phyloP scores from a whole-genome alignment of 64 coral and sea anemone genomes.

The Stichodactyla helianthus region DNA sequence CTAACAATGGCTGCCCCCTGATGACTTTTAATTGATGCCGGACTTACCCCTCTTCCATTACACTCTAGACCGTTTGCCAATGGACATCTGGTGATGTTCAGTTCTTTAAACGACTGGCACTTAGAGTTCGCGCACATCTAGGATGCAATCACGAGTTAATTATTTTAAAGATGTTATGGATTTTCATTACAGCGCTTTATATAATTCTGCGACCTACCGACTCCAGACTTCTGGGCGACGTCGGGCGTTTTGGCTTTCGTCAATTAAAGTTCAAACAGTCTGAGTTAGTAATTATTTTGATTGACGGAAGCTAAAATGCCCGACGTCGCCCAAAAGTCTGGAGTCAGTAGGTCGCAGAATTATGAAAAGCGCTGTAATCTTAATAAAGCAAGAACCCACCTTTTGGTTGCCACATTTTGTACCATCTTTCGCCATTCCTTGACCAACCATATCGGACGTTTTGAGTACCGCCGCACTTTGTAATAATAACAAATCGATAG shows the following conservation, averaged over 20 bases:
- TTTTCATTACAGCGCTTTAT: too few species aligned
- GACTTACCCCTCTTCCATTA: conserved; percentile 56
- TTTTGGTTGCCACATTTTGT: conserved; percentile 62
- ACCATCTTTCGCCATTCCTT: conserved; percentile 57
- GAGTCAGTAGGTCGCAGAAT: too few species aligned
- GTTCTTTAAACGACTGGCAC: conserved; percentile 33
- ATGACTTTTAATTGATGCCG: too few species aligned
- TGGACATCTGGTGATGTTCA: conserved; percentile 47
- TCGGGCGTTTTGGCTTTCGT: too few species aligned
- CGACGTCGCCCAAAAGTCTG: too few species aligned
- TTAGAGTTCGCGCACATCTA: conserved; percentile 67
- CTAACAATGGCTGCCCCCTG: too few species aligned
- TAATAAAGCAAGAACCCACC: background rate
- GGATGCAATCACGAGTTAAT: background rate
- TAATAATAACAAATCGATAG: background rate
- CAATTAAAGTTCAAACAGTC: too few species aligned
- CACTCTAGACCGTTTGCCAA: conserved; percentile 36
- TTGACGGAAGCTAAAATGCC: too few species aligned
- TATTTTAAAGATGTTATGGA: too few species aligned
- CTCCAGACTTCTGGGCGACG: too few species aligned
- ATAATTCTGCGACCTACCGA: too few species aligned
- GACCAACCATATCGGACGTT: conserved; percentile 22
- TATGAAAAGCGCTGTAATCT: too few species aligned
- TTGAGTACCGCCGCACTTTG: conserved; percentile 53
- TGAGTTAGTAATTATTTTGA: background rate